Percentiles rank a stretch among this genome's conserved stretches.
These are phyloP conservation scores for Eupithecia subfuscata DNA, from an alignment of 2,888 invertebrate genomes.

Conservation along the genomic window DNA sequence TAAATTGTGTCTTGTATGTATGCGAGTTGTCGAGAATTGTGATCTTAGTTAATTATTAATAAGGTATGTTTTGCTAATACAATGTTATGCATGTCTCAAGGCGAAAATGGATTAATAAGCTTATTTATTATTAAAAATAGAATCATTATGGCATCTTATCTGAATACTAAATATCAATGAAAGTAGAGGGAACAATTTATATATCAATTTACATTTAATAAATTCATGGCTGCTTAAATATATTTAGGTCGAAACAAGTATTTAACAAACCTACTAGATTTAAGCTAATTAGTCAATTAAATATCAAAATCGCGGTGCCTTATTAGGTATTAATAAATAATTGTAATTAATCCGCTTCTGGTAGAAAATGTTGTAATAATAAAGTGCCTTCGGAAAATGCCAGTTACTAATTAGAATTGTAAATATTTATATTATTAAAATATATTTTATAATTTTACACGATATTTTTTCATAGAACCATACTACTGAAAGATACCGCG, in stretches of 20 bases:
- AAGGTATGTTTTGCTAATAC: conserved; percentile 44
- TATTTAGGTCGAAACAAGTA: neutral
- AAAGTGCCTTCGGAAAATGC: conserved; percentile 78
- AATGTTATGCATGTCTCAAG: conserved; percentile 32
- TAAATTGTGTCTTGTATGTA: conserved; percentile 58
- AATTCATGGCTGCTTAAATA: conserved; percentile 1
- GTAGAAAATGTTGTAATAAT: conserved; percentile 36
- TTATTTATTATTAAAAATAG: conserved; percentile 14
- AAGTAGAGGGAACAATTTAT: neutral
- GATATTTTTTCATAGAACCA: conserved; percentile 67
- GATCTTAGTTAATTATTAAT: conserved; percentile 70
- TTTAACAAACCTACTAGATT: conserved; percentile 8
- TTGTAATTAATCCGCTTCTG: conserved; percentile 21
- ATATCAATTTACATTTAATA: neutral
- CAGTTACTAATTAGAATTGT: conserved; percentile 75
- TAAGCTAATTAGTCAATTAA: conserved; percentile 23
- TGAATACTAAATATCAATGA: conserved; percentile 3
- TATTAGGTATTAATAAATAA: conserved; percentile 19
- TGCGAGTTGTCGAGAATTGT: conserved; percentile 69
- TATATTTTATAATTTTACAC: conserved; percentile 48
- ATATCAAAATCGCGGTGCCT: conserved; percentile 33
- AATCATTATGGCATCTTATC: conserved; percentile 4
- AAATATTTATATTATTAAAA: conserved; percentile 62
- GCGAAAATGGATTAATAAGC: conserved; percentile 34
- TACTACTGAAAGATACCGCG: neutral